Percentiles rank a stretch among this genome's conserved stretches.
Conservation (phyloP, 2,888 invertebrate genomes). For the Chaitophorus viminalis region DNA sequence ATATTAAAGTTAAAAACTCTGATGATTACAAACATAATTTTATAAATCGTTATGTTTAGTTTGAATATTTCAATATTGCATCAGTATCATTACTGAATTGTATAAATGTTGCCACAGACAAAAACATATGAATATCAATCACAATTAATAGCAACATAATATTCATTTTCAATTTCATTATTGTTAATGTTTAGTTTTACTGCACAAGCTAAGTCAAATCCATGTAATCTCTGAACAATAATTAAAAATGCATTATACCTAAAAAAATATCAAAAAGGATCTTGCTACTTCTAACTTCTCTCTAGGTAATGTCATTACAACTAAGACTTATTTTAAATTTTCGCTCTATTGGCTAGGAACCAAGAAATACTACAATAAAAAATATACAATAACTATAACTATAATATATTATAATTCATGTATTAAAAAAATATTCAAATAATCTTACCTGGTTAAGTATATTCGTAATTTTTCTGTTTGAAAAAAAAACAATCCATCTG, state of each 20-base stretch:
- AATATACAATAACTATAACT: too few relatives aligned
- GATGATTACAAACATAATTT: too few relatives aligned
- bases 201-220: background rate
- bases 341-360: background rate
- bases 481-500: slow-evolving; percentile 49
- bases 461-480: slow-evolving; percentile 40
- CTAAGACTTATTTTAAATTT: slow-evolving; percentile 24
- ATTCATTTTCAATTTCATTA: background rate
- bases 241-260: background rate
- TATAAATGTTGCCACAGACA: background rate
- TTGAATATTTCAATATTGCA: background rate
- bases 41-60: background rate
- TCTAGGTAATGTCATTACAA: background rate
- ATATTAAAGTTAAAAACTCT: too few relatives aligned
- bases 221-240: background rate
- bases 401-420: too few relatives aligned
- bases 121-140: slow-evolving; percentile 9
- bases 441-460: slow-evolving; percentile 51
- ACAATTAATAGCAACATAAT: background rate
- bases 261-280: slow-evolving; percentile 14
- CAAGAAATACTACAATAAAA: background rate
- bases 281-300: background rate
- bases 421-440: slow-evolving; percentile 24
- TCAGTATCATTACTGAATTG: background rate
- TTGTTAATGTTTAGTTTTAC: slow-evolving; percentile 16